These are phyloP conservation scores for Leuctra nigra DNA, from an alignment of 2,888 invertebrate genomes.

Conservation along the genomic window DNA sequence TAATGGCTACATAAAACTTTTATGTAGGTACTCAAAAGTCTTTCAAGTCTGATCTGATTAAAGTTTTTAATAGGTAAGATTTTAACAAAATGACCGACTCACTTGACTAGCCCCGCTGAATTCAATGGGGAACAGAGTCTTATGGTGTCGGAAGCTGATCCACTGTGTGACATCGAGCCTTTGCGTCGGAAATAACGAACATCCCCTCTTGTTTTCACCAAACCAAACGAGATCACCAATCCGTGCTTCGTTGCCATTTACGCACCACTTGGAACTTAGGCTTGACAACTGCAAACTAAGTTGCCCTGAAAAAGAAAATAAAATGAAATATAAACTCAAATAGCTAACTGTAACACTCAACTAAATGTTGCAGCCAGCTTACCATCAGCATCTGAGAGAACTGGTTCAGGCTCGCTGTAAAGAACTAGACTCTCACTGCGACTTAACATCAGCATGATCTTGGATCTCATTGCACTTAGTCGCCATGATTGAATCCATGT, in stretches of 20 bases:
- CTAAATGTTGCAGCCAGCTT: constrained; percentile 16
- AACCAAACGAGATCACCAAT: constrained; percentile 57
- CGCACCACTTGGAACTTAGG: constrained; percentile 34
- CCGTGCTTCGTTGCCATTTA: constrained; percentile 37
- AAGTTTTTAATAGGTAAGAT: too few species aligned
- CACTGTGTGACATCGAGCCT: constrained; percentile 41
- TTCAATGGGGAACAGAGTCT: constrained; percentile 40
- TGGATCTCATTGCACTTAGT: constrained; percentile 60
- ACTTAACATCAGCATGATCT: constrained; percentile 45
- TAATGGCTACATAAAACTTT: too few species aligned
- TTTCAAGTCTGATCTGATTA: too few species aligned
- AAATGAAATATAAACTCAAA: background rate
- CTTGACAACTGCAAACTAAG: constrained; percentile 24
- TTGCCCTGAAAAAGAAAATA: constrained; percentile 16
- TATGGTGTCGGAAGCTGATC: constrained; percentile 39
- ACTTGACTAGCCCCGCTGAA: constrained; percentile 34
- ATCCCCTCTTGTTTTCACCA: constrained; percentile 45
- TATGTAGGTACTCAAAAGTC: background rate
- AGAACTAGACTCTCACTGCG: constrained; percentile 34
- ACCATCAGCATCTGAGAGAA: constrained; percentile 34
- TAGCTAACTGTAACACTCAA: background rate
- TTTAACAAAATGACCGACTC: background rate
- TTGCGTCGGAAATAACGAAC: constrained; percentile 51
- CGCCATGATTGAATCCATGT: constrained; percentile 78
- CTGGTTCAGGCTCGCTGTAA: constrained; percentile 35